Evolutionary conservation across 1,140 invertebrate species (phyloP), one percentile per base, ranked within the genome.

Genomic region (Drosophila varians): DNA sequence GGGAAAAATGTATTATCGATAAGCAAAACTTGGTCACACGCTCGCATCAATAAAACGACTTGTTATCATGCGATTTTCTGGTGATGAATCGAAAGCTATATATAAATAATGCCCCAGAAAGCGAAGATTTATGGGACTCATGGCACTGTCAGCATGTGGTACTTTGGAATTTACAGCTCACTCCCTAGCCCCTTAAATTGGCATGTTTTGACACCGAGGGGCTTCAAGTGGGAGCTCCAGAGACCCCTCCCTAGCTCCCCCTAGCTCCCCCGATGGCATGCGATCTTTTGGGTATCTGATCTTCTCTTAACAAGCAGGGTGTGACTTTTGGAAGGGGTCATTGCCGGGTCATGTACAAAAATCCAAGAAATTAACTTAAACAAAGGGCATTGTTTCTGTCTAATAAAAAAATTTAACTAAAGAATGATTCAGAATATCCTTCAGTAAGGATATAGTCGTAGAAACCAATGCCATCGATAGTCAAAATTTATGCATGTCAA

Each of bases 41-140:
- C 28, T 31, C n/a, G 28, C 28, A 31, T 31, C 28, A 31, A 31
- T 31, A 31, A 31, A 31, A 31, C 28, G 28, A 31, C 28, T 31
- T 31, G 28, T 31, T 31, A 31, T 31, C 28, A 31, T 31, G 28
- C 28, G 28, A 84, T 71, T 74, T 82, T 54, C 57, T 26, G 46
- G 18, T 46, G 28, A 28, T 31, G 26, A 61, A 61, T 26, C 55
- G 31, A 51, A 78, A 54, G 60, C 61, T 61, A 66, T 61, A 72
- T 48, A 51, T 49, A 54, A 56, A 52, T 48, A 61, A 56, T 43
- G 51, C 70, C 9, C 54, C 49, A 77, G 79, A 84, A 78, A 83
- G 79, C 64, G 45, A 56, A 60, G 84, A 83, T 83, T 83, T 83
- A 83, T 84, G 79, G 56, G 70, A 58, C 70, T 43, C 80, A 48